phyloP scores from a whole-genome alignment of 2,797 vertebrate species.

The Pangasius krempfi region DNA sequence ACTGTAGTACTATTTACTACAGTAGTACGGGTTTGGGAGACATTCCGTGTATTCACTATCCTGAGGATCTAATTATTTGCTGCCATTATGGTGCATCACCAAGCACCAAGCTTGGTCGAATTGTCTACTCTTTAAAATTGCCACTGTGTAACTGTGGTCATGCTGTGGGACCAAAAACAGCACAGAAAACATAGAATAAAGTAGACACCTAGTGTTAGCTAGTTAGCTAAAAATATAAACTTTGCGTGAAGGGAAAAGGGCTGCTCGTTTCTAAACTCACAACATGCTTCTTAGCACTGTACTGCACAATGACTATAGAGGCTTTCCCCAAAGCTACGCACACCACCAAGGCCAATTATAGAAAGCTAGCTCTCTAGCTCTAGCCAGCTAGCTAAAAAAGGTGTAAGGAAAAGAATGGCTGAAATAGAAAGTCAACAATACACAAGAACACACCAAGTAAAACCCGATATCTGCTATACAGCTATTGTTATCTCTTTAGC shows the following conservation, averaged over 20 bases:
- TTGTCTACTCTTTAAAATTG: neutral
- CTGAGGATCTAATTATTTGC: neutral
- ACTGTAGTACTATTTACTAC: neutral
- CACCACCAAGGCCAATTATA: neutral
- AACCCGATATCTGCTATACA: too few species aligned
- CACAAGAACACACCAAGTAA: too few species aligned
- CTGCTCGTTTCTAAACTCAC: neutral
- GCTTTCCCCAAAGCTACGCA: too few species aligned
- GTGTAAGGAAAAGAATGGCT: neutral
- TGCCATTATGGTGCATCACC: neutral
- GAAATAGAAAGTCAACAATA: too few species aligned
- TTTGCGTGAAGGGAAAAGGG: neutral
- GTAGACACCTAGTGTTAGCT: neutral
- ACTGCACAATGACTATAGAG: too few species aligned
- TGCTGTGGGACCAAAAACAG: too few species aligned
- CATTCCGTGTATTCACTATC: neutral
- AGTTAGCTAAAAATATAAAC: neutral
- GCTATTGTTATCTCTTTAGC: too few species aligned
- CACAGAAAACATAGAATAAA: neutral
- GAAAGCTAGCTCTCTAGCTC: neutral
- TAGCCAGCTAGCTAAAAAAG: neutral
- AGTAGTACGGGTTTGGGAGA: neutral
- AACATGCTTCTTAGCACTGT: too few species aligned
- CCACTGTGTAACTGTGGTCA: neutral
- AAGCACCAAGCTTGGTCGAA: neutral